Evolutionary conservation across 2,797 vertebrate species (phyloP), one percentile per base, ranked within the genome.

Genomic region (Hippoglossus hippoglossus): DNA sequence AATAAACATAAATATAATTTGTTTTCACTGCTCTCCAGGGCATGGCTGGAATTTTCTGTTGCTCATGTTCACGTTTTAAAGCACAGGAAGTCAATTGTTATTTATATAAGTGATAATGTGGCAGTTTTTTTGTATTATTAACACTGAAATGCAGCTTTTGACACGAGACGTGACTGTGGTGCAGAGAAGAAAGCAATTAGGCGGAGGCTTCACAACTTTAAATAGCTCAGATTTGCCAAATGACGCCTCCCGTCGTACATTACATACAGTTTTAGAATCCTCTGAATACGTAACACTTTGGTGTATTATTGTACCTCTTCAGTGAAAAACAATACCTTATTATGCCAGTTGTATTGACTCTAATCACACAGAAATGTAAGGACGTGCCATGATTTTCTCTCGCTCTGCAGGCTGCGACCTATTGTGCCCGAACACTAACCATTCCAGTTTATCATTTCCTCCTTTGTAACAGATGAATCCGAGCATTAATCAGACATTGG

Each of bases 211-310:
- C 67, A 83, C 65, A 75, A 66, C 79, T 85, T 87, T 71, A 80
- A 87, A 84, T 57, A 49, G 65, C 54, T 58, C 56, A 67, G 77
- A 91, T 87, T 24, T 86, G 82, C 80, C 67, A 84, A 72, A 56
- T 11, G 16, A 10, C 57, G 52, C 75, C 71, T 79, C 57, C 73
- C 79, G 83, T 81, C 80, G 69, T 80, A 63, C n/a, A 28, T 62
- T 77, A 70, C 83, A 83, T 82, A 79, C 67, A 60, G 80, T 64
- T 88, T 52, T 62, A 66, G 63, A 76, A 66, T 79, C 77, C 54
- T 71, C 58, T 69, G 74, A 86, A 82, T 79, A 74, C 72, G 77
- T 63, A 22, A 69, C 22, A 63, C 54, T 77, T 72, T 67, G 59
- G 24, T 19, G 34, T 6, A 62, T 83, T 80, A 28, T 51, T 71